These are phyloP conservation scores for Chalcosyrphus nemorum DNA, from an alignment of 2,888 invertebrate genomes.

Conservation along the genomic window DNA sequence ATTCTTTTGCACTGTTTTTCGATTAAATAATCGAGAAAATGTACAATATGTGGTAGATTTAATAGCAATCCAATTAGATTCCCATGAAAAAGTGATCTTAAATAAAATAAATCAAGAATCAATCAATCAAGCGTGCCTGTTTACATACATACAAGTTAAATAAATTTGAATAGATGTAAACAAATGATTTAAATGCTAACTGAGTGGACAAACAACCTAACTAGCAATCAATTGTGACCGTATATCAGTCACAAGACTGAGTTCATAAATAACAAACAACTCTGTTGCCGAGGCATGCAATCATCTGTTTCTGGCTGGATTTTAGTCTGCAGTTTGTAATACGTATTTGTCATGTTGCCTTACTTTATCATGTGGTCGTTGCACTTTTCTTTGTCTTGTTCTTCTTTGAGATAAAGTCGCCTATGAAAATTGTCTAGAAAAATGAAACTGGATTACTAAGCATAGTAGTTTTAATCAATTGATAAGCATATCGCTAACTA, in stretches of 20 bases:
- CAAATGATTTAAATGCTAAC: constrained; percentile 11
- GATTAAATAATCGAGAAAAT: neutral
- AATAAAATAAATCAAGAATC: neutral
- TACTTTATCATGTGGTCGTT: no score
- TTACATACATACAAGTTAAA: neutral
- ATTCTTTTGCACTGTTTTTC: neutral
- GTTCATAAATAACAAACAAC: no score
- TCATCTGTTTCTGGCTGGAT: no score
- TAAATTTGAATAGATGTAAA: constrained; percentile 12
- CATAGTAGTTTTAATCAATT: no score
- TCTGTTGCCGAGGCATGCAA: no score
- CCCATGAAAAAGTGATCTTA: neutral
- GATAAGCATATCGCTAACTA: no score
- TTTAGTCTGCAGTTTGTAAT: no score
- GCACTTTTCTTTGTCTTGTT: no score
- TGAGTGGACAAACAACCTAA: constrained; percentile 1
- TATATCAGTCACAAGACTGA: constrained; percentile 9
- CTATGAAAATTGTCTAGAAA: no score
- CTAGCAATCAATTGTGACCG: constrained; percentile 22
- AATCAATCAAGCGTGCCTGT: neutral
- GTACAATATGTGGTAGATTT: neutral
- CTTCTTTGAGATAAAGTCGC: no score
- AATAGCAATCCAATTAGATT: neutral
- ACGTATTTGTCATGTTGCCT: no score
- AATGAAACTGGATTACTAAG: no score